A percentile compares a stretch with the other conserved stretches of the same genome.
phyloP scores from a whole-genome alignment of 2,888 invertebrate genomes.

The Stomorhina lunata region DNA sequence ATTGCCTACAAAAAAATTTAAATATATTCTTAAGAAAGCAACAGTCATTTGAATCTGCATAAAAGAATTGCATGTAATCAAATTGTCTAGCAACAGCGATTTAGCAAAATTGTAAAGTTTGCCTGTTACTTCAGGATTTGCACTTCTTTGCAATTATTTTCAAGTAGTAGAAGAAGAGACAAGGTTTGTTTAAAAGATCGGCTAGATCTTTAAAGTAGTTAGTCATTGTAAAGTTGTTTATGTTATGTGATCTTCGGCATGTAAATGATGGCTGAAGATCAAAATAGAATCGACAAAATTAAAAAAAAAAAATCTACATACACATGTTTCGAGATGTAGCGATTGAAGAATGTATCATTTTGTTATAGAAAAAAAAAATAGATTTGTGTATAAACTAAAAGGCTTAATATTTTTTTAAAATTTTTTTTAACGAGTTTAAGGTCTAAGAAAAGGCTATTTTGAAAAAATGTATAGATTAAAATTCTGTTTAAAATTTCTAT shows the following conservation, averaged over 20 bases:
- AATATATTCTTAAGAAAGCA: neutral
- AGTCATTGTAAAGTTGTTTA: constrained; percentile 15
- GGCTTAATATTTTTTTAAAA: constrained; percentile 61
- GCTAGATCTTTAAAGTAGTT: constrained; percentile 3
- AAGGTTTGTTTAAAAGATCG: constrained; percentile 17
- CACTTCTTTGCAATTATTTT: constrained; percentile 56
- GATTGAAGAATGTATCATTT: constrained; percentile 52
- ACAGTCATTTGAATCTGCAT: constrained; percentile 39
- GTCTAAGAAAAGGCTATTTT: too few relatives aligned
- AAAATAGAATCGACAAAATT: constrained; percentile 59
- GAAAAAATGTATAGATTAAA: too few relatives aligned
- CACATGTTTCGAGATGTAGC: constrained; percentile 41
- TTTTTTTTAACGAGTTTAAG: constrained; percentile 40
- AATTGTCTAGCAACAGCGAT: constrained; percentile 23
- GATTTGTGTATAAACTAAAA: too few relatives aligned
- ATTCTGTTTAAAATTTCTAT: too few relatives aligned
- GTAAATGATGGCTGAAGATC: constrained; percentile 43
- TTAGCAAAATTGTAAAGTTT: constrained; percentile 34
- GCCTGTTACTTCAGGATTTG: constrained; percentile 37
- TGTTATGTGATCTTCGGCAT: constrained; percentile 40
- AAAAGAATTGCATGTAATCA: constrained; percentile 58
- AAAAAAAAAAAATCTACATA: constrained; percentile 5
- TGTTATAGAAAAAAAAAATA: constrained; percentile 69
- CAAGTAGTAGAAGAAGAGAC: constrained; percentile 21
- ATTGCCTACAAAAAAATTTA: neutral